Conservation (phyloP, 2,113 vertebrate species). For the Ptyas mucosa region DNA sequence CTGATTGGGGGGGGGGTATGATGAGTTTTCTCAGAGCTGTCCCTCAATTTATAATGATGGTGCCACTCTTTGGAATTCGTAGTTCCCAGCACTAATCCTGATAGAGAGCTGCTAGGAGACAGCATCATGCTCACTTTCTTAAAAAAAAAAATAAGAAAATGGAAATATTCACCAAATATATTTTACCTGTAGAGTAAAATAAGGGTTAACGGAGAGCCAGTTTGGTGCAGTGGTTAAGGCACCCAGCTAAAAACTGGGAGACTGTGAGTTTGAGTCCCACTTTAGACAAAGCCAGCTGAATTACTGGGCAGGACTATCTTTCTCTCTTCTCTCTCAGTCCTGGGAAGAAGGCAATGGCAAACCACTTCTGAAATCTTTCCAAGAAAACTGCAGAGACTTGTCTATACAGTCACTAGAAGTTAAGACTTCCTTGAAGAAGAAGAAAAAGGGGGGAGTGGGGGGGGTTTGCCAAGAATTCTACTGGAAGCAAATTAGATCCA, state of each 20-base stretch:
- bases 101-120: background rate
- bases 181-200: background rate
- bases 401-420: background rate
- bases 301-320: background rate
- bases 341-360: background rate
- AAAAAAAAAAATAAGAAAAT: background rate
- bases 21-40: background rate
- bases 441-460: accelerated
- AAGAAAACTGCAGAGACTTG: background rate
- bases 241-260: background rate
- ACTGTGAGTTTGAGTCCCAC: background rate
- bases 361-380: background rate
- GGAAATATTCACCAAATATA: background rate
- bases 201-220: background rate
- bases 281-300: background rate
- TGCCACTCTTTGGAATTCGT: background rate
- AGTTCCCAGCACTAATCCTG: background rate
- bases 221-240: background rate
- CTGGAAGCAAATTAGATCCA: background rate
- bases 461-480: background rate
- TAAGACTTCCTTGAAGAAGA: background rate
- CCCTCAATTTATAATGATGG: background rate
- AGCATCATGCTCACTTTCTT: background rate
- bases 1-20: background rate
- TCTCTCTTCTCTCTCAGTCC: background rate